Percentiles rank a stretch among this genome's conserved stretches.
These are phyloP conservation scores for Miichthys miiuy DNA, from an alignment of 2,797 vertebrate species.

Conservation along the genomic window DNA sequence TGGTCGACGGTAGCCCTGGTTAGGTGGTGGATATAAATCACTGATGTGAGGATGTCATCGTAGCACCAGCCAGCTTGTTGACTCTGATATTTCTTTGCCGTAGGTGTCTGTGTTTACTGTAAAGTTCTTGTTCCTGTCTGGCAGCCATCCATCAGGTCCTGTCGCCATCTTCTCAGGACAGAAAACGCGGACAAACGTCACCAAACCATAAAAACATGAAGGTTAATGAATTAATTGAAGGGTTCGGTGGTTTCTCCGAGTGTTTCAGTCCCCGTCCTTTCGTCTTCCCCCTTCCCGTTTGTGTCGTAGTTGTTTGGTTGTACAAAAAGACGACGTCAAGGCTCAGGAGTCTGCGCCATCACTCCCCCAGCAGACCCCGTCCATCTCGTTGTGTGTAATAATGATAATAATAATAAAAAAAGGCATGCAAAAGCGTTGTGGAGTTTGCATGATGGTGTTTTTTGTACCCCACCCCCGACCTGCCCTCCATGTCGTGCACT, in stretches of 20 bases:
- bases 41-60: slow-evolving; percentile 37
- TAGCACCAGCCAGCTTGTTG: slow-evolving; percentile 67
- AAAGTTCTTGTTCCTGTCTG: slow-evolving; percentile 37
- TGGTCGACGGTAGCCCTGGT: slow-evolving; percentile 16
- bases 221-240: background rate
- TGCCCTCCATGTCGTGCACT: slow-evolving; percentile 76
- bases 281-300: slow-evolving; percentile 49
- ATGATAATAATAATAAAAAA: slow-evolving; percentile 63
- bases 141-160: slow-evolving; percentile 28
- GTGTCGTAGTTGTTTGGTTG: slow-evolving; percentile 62
- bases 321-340: slow-evolving; percentile 46
- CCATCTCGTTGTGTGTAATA: slow-evolving; percentile 60
- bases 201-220: background rate
- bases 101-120: slow-evolving; percentile 43
- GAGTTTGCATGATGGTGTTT: slow-evolving; percentile 87
- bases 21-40: slow-evolving; percentile 10
- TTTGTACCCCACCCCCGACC: slow-evolving; percentile 66
- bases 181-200: slow-evolving; percentile 39
- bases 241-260: slow-evolving; percentile 26
- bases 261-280: slow-evolving; percentile 10
- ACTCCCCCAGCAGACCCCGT: slow-evolving; percentile 43
- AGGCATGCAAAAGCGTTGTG: slow-evolving; percentile 86
- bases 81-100: slow-evolving; percentile 36
- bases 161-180: slow-evolving; percentile 1
- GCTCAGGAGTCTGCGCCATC: slow-evolving; percentile 29